phyloP scores from a whole-genome alignment of 2,888 invertebrate genomes.

The Pristionchus exspectatus region DNA sequence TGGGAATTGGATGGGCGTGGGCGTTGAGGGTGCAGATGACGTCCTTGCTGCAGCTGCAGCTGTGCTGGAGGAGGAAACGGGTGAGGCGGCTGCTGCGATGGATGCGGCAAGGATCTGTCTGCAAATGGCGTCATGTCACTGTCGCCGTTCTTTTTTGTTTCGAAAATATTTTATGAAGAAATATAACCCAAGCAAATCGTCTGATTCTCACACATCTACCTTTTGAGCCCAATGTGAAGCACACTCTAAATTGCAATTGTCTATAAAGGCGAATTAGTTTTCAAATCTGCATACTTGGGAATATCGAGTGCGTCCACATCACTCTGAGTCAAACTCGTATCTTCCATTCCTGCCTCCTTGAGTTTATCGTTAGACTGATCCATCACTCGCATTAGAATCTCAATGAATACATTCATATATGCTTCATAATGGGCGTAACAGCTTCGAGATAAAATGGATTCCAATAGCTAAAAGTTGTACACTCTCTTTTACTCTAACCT shows the following conservation, averaged over 20 bases:
- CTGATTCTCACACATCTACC: no score
- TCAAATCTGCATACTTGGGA: constrained; percentile 52
- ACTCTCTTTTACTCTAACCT: constrained; percentile 44
- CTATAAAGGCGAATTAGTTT: background rate
- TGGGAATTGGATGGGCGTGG: constrained; percentile 37
- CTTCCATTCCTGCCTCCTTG: constrained; percentile 69
- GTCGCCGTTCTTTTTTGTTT: background rate
- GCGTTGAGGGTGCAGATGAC: background rate
- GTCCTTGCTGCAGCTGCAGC: background rate
- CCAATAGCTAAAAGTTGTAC: background rate
- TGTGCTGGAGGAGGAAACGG: background rate
- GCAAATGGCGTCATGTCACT: background rate
- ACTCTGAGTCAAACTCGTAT: constrained; percentile 59
- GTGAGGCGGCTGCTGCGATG: background rate
- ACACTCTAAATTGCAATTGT: background rate
- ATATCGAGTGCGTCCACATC: constrained; percentile 66
- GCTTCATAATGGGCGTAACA: background rate
- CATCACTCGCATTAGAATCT: constrained; percentile 62
- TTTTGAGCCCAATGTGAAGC: no score
- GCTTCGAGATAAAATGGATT: no score
- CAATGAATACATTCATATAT: background rate
- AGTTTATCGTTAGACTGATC: constrained; percentile 71
- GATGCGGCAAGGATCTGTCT: constrained; percentile 45
- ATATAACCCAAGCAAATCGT: background rate
- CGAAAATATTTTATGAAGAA: background rate